These are phyloP conservation scores for Drosophila anomelani DNA, from an alignment of 2,888 invertebrate genomes.

Conservation along the genomic window DNA sequence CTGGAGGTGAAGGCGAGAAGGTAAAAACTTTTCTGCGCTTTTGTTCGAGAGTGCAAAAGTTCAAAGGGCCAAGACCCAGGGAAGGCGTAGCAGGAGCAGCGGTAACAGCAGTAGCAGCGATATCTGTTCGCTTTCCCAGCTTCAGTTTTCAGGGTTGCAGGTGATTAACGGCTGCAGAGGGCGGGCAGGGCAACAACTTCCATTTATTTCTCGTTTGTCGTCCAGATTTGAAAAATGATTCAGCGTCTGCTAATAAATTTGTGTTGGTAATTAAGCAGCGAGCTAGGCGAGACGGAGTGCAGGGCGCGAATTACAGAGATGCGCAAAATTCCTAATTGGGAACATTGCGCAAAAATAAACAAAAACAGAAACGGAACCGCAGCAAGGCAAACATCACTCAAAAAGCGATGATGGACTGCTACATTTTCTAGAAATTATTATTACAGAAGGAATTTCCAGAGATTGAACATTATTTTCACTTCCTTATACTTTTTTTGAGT, in stretches of 20 bases:
- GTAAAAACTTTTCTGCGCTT: slow-evolving; percentile 48
- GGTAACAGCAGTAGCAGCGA: background rate
- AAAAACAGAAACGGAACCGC: slow-evolving; percentile 42
- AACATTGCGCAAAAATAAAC: slow-evolving; percentile 71
- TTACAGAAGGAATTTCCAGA: too few relatives aligned
- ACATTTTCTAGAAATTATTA: background rate
- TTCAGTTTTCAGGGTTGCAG: slow-evolving; percentile 46
- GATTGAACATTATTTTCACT: background rate
- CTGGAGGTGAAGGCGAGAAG: slow-evolving; percentile 6
- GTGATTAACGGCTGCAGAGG: slow-evolving; percentile 58
- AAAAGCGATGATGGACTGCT: background rate
- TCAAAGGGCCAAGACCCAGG: slow-evolving; percentile 51
- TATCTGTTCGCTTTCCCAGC: background rate
- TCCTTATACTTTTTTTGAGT: background rate
- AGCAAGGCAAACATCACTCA: slow-evolving; percentile 35
- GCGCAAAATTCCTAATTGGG: slow-evolving; percentile 63
- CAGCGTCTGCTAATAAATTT: slow-evolving; percentile 65
- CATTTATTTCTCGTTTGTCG: slow-evolving; percentile 61
- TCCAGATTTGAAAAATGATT: slow-evolving; percentile 57
- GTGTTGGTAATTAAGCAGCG: slow-evolving; percentile 63
- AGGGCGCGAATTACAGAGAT: slow-evolving; percentile 43
- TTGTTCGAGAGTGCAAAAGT: slow-evolving; percentile 66
- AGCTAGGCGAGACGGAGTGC: slow-evolving; percentile 29
- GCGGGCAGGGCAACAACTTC: slow-evolving; percentile 26
- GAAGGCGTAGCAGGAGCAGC: background rate